Evolutionary conservation across 2,113 vertebrate species (phyloP), one percentile per base, ranked within the genome.

Genomic region (Globicephala melas): DNA sequence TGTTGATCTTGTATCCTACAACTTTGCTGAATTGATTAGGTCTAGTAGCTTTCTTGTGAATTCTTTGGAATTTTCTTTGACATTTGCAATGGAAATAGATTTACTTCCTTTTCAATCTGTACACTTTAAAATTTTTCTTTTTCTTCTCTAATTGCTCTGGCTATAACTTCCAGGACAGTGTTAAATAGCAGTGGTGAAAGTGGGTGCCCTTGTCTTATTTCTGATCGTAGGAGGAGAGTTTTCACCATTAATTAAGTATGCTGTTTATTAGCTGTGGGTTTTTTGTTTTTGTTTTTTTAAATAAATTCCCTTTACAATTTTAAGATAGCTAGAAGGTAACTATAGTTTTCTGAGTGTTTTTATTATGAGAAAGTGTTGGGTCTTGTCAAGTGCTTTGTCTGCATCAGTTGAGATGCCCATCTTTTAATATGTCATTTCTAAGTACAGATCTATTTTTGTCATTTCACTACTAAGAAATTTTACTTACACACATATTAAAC

Each of bases 151-250:
- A 74, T 18, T 93, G 12, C 33, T 82, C 65, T 89, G 31, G 9
- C 47, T 68, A 53, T 38, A 53, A 82, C 60, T 84, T 84, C 31
- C 18, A 60, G 11, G 33, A 31, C 28, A 33, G 0, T 80, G 41
- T 71, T 96, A 65, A 89, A 95, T 81, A 86, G 25, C 77, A 84
- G 14, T 86, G 26, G 38, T 93, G 25, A 68, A 90, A 93, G 28
- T 38, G 25, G 18, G 62, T n/a, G 58, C 53, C 41, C 25, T 94
- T 91, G 65, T 71, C 50, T 41, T 94, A 13, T 58, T 89, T 62
- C 15, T 93, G n/a, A 84, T 95, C 31, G 63, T 36, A 21, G 17
- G 18, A 92, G 23, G 23, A 89, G 76, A 91, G 8, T 68, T 82
- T 82, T 82, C 62, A 47, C 50, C 33, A 26, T 81, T 81, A 17